Conservation (phyloP, 2,888 invertebrate genomes). For the Caenorhabditis sp. region DNA sequence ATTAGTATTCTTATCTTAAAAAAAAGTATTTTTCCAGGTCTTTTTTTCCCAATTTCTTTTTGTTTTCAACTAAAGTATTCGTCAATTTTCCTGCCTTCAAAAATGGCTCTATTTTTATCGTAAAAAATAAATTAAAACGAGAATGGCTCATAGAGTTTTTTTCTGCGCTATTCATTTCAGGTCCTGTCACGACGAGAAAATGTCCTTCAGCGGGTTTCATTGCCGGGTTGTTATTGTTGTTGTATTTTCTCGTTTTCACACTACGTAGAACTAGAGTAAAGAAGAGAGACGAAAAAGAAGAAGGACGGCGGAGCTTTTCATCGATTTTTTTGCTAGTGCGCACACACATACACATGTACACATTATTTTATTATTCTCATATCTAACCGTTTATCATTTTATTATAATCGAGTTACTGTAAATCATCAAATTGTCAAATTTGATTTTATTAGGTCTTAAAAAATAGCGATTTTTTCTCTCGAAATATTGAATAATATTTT, state of each 20-base stretch:
- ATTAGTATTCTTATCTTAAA: no score
- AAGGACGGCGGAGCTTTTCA: slow-evolving; percentile 1
- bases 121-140: not conserved
- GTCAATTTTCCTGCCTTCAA: no score
- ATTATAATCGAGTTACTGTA: no score
- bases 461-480: no score
- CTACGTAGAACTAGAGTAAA: not conserved
- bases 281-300: not conserved
- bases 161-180: not conserved
- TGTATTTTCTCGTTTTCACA: not conserved
- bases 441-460: not conserved
- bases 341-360: not conserved
- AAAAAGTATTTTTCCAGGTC: no score
- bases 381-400: not conserved
- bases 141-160: not conserved
- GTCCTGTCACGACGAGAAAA: not conserved
- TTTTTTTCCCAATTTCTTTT: no score
- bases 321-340: not conserved
- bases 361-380: not conserved
- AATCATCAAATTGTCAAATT: not conserved
- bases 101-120: no score
- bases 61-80: no score
- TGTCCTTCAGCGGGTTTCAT: not conserved
- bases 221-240: not conserved
- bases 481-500: no score